Evolutionary conservation across 1,140 invertebrate genomes (phyloP).

Genomic region (Euglossa dilemma): DNA sequence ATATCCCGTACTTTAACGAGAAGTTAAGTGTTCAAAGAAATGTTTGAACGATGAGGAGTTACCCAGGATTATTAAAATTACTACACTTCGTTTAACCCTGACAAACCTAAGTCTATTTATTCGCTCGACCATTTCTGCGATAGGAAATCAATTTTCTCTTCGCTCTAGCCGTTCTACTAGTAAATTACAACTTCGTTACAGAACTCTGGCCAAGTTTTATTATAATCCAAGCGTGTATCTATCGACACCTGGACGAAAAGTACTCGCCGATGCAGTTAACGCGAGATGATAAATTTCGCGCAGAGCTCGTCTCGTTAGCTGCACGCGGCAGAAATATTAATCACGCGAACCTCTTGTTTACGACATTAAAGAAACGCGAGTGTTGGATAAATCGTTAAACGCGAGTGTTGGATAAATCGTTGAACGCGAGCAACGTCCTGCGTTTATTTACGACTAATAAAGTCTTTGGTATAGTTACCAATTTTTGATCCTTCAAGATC

Average conservation of each 20-base stretch:
- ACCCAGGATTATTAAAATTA: no score
- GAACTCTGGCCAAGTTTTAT: background rate
- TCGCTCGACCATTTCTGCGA: background rate
- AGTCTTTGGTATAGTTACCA: background rate
- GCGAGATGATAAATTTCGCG: constrained; percentile 44
- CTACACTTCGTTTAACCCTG: no score
- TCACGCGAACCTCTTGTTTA: constrained; percentile 34
- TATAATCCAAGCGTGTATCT: background rate
- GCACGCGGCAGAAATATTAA: constrained; percentile 36
- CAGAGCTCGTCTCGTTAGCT: constrained; percentile 45
- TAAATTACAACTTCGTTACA: background rate
- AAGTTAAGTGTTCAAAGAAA: no score
- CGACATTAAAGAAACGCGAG: constrained; percentile 3
- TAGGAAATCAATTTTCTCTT: background rate
- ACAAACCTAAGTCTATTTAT: background rate
- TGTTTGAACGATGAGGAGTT: no score
- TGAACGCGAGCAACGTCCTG: background rate
- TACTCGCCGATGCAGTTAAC: background rate
- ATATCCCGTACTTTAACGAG: no score
- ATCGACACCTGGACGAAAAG: constrained; percentile 11
- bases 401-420: constrained; percentile 1
- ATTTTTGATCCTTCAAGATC: no score
- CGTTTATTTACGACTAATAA: background rate
- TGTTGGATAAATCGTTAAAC: constrained; percentile 13
- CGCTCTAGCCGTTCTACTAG: no score